These are phyloP conservation scores for Cryptomyrus ogoouensis DNA, from an alignment of 2,113 vertebrate genomes.

Conservation along the genomic window DNA sequence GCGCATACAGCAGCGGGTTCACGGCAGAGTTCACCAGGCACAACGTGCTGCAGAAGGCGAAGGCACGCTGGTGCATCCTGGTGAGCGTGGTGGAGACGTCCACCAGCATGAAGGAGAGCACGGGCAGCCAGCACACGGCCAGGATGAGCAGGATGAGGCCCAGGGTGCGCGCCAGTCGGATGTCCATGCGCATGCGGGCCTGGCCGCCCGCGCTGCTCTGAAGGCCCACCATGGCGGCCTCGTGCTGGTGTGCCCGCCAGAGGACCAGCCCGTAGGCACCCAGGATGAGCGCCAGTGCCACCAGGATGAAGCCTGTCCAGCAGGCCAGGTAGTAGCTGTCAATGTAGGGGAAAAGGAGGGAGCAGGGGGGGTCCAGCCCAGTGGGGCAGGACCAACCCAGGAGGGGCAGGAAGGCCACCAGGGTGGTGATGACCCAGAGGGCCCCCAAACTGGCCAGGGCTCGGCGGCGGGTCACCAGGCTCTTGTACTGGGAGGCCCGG, in stretches of 20 bases:
- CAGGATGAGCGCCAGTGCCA: constrained; percentile 69
- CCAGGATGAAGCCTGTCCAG: constrained; percentile 66
- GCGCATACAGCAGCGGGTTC: constrained; percentile 82
- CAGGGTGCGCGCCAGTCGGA: constrained; percentile 79
- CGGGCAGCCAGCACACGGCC: constrained; percentile 75
- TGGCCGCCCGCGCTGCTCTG: constrained; percentile 50
- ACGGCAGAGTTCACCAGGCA: constrained; percentile 82
- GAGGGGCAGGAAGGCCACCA: constrained; percentile 74
- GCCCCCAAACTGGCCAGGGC: constrained; percentile 60
- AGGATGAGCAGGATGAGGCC: constrained; percentile 74
- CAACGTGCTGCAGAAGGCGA: constrained; percentile 84
- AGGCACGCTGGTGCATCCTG: constrained; percentile 57
- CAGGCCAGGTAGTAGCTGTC: constrained; percentile 60
- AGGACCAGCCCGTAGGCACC: constrained; percentile 72
- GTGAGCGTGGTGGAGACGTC: constrained; percentile 59
- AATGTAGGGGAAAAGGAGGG: constrained; percentile 76
- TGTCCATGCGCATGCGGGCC: constrained; percentile 73
- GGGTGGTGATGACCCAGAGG: constrained; percentile 64
- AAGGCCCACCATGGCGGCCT: constrained; percentile 58
- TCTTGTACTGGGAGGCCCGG: constrained; percentile 67
- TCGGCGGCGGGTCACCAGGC: constrained; percentile 67
- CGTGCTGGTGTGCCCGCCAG: constrained; percentile 75
- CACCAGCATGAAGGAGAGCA: constrained; percentile 69
- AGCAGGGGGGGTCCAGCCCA: constrained; percentile 57
- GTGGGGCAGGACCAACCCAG: constrained; percentile 85